Percentiles rank a stretch among this genome's conserved stretches.
phyloP scores from a whole-genome alignment of 2,888 invertebrate species.

The Drosophila neotestacea region DNA sequence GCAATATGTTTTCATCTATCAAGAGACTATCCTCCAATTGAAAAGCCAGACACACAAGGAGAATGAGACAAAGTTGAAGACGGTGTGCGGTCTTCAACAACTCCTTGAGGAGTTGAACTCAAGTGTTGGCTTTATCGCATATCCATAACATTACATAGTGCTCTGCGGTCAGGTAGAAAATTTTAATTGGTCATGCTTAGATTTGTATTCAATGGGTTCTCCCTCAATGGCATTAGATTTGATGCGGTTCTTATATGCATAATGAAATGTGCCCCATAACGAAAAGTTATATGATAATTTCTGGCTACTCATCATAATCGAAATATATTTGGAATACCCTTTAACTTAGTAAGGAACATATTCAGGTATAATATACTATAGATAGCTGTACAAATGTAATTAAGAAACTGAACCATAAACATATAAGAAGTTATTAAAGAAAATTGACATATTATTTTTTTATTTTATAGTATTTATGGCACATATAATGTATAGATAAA shows the following conservation, averaged over 20 bases:
- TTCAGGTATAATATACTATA: not conserved
- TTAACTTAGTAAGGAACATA: not conserved
- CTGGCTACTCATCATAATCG: conserved; percentile 62
- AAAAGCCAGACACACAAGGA: conserved; percentile 25
- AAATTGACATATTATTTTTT: no score
- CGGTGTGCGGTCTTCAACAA: conserved; percentile 43
- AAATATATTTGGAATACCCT: conserved; percentile 3
- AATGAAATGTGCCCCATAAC: conserved; percentile 47
- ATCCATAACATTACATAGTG: conserved; percentile 26
- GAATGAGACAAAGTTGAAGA: not conserved
- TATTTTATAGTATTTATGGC: no score
- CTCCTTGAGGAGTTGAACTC: conserved; percentile 31
- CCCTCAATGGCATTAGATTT: not conserved
- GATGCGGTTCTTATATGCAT: conserved; percentile 32
- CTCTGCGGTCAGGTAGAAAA: conserved; percentile 65
- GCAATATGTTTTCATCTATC: conserved; percentile 60
- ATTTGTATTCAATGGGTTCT: conserved; percentile 39
- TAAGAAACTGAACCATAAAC: no score
- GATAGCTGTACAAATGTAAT: no score
- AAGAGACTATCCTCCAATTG: conserved; percentile 44
- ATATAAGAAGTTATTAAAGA: no score
- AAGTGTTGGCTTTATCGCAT: conserved; percentile 44
- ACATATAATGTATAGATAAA: no score
- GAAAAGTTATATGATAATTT: conserved; percentile 64
- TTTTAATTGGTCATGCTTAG: conserved; percentile 66